Evolutionary conservation across 2,888 invertebrate species (phyloP), one percentile per base, ranked within the genome.

Genomic region (Eupsilia transversa): DNA sequence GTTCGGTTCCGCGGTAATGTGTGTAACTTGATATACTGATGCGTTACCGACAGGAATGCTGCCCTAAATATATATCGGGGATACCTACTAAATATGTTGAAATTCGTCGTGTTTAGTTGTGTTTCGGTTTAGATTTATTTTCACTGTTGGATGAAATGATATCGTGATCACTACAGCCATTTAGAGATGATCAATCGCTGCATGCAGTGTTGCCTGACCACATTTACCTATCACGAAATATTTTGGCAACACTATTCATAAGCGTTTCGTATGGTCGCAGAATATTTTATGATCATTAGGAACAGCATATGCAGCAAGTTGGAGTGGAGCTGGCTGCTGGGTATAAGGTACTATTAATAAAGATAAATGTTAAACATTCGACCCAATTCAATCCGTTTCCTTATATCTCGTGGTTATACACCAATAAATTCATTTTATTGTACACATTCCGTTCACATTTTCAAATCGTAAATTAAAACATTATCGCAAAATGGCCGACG

Each of bases 1-100:
- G 71, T 85, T 71, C n/a, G 63, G 80, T 82, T 81, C 52, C 77
- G 60, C 64, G 66, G 84, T 87, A 87, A 86, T 83, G 83, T 49
- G 70, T 77, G 86, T 87, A 86, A 87, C 77, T 38, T 43, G 81
- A 86, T 68, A 72, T 54, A 67, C 68, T 69, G 78, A 80, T 82
- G 74, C 61, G 67, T 64, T 75, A 64, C 68, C 61, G 60, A 35
- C 78, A 63, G 56, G 66, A 72, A 77, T 78, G 73, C n/a, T 70
- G 74, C 63, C 78, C 76, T 73, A 78, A 83, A 86, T 79, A 75
- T 79, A 75, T 71, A 85, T 43, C 46, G 38, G n/a, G 14, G 12
- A 46, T n/a, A 54, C 20, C 46, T 46, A 46, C n/a, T 75, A 33
- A 67, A 82, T 76, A 61, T 81, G 54, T 74, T 56, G 10, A 60